Evolutionary conservation across 2,888 invertebrate genomes (phyloP).

Genomic region (Balanococcus diminutus): DNA sequence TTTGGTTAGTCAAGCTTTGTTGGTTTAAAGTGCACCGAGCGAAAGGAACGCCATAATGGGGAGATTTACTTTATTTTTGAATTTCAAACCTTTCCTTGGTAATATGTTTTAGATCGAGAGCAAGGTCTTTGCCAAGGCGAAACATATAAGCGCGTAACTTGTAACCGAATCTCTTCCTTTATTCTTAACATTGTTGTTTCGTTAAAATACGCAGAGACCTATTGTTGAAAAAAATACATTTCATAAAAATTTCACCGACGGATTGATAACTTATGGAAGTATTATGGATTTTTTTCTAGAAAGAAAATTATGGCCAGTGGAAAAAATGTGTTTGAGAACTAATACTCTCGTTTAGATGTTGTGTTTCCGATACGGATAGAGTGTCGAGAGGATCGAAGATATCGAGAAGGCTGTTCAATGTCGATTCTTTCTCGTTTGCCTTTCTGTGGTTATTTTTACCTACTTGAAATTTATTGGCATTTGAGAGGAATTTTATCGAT

Average conservation of each 20-base stretch:
- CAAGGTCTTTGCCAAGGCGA: constrained; percentile 22
- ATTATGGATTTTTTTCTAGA: background rate
- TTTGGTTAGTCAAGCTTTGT: constrained; percentile 20
- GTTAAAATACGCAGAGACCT: background rate
- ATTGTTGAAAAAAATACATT: background rate
- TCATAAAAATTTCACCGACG: background rate
- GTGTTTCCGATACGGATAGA: background rate
- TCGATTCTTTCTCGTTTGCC: no score
- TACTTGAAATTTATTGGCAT: background rate
- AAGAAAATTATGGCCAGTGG: background rate
- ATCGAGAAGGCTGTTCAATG: background rate
- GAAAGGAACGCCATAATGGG: background rate
- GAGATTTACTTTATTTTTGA: background rate
- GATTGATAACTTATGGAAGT: background rate
- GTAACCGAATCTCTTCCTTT: background rate
- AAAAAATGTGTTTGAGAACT: background rate
- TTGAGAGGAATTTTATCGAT: background rate
- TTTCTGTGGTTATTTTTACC: background rate
- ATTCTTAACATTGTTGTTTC: background rate
- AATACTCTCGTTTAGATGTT: background rate
- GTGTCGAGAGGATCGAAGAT: background rate
- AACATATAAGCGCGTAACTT: background rate
- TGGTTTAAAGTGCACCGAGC: background rate
- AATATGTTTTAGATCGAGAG: background rate
- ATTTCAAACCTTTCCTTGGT: background rate